These are phyloP conservation scores for Dermatophagoides farinae DNA, from an alignment of 1,140 invertebrate genomes.

Conservation along the genomic window DNA sequence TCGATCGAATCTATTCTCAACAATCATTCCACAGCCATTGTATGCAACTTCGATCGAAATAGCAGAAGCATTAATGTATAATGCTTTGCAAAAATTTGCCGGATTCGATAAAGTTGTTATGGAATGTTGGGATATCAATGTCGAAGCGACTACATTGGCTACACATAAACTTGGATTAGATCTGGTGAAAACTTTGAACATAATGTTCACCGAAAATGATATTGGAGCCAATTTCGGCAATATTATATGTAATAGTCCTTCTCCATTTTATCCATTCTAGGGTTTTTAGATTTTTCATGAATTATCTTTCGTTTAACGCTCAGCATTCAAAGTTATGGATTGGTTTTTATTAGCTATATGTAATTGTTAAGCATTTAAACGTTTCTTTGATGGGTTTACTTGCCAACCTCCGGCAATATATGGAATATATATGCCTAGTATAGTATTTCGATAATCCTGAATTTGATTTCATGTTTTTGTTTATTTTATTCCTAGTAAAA, in stretches of 20 bases:
- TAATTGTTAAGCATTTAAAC: too few species aligned
- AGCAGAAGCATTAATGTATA: constrained; percentile 8
- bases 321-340: too few species aligned
- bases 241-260: constrained; percentile 6
- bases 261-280: constrained; percentile 8
- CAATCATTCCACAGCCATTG: constrained; percentile 9
- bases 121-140: constrained; percentile 9
- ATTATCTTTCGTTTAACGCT: too few species aligned
- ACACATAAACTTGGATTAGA: background rate
- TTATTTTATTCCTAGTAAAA: too few species aligned
- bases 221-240: constrained; percentile 3
- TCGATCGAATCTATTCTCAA: background rate
- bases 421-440: too few species aligned
- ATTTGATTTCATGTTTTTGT: too few species aligned
- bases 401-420: too few species aligned
- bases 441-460: too few species aligned
- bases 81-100: constrained; percentile 5
- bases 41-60: constrained; percentile 4
- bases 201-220: constrained; percentile 8
- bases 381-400: too few species aligned
- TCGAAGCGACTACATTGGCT: background rate
- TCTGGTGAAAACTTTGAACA: background rate
- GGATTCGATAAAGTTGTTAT: background rate
- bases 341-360: too few species aligned
- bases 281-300: background rate